Percentiles rank a stretch among this genome's conserved stretches.
These are phyloP conservation scores for Phymastichus coffea DNA, from an alignment of 1,140 invertebrate species.

Conservation along the genomic window DNA sequence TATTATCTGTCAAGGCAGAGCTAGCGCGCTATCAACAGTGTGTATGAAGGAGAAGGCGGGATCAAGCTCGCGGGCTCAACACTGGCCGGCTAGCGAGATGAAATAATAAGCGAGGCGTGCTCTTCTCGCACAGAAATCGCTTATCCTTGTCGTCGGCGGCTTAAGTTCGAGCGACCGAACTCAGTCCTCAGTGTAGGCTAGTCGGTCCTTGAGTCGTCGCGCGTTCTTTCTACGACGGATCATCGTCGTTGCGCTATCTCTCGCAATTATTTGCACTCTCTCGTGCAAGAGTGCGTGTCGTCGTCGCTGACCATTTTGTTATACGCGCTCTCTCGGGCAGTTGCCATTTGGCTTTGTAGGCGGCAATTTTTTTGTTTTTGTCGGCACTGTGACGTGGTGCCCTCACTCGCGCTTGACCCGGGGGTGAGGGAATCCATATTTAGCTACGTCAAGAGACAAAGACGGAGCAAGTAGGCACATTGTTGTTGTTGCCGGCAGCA, in stretches of 20 bases:
- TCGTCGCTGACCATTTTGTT: too few species aligned
- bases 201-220: constrained; percentile 46
- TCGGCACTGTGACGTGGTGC: too few species aligned
- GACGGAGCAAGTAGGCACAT: too few species aligned
- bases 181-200: constrained; percentile 59
- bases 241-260: neutral
- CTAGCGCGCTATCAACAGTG: too few species aligned
- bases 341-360: too few species aligned
- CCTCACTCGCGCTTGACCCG: too few species aligned
- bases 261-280: neutral
- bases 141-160: constrained; percentile 16
- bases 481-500: too few species aligned
- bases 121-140: constrained; percentile 36
- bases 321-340: too few species aligned
- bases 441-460: too few species aligned
- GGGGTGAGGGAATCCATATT: too few species aligned
- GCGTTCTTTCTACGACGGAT: neutral
- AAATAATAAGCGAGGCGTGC: constrained; percentile 41
- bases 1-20: too few species aligned
- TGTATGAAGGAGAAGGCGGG: neutral
- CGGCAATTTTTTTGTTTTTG: too few species aligned
- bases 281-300: neutral
- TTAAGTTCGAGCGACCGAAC: constrained; percentile 42
- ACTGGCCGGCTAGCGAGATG: constrained; percentile 37
- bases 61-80: neutral